These are phyloP conservation scores for Melanotaenia maccullochi DNA, from an alignment of 2,797 vertebrate genomes.

Conservation along the genomic window DNA sequence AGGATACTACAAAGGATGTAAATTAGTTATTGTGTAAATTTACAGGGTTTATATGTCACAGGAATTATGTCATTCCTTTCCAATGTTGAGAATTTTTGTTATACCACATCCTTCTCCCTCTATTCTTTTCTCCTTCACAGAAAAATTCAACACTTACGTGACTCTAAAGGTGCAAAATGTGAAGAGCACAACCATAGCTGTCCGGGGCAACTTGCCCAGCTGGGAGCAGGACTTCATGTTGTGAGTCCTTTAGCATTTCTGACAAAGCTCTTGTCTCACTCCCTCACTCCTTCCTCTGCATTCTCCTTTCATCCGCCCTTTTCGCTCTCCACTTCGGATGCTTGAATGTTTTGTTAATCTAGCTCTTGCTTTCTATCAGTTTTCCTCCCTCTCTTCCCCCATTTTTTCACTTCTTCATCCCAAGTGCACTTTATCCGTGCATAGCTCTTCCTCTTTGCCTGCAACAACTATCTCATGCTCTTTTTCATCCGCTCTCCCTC, in stretches of 20 bases:
- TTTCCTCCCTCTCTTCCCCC: conserved; percentile 13
- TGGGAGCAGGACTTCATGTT: conserved; percentile 99
- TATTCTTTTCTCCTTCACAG: conserved; percentile 72
- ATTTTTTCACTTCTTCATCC: conserved; percentile 34
- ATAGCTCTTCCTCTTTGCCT: conserved; percentile 41
- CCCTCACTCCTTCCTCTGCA: conserved; percentile 15
- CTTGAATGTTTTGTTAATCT: conserved; percentile 32
- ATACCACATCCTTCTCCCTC: conserved; percentile 17
- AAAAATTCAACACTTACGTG: conserved; percentile 98
- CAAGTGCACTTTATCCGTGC: conserved; percentile 47
- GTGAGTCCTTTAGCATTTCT: conserved; percentile 84
- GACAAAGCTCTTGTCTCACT: conserved; percentile 22
- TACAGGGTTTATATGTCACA: not conserved
- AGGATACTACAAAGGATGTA: conserved; percentile 20
- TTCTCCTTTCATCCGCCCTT: conserved; percentile 26
- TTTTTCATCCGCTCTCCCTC: conserved; percentile 56
- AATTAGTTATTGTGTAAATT: conserved; percentile 17
- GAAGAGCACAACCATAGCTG: conserved; percentile 97
- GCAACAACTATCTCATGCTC: conserved; percentile 36
- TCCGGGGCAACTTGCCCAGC: conserved; percentile 93
- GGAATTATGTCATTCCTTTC: not conserved
- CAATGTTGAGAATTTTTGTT: conserved; percentile 3
- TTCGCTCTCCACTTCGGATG: conserved; percentile 27
- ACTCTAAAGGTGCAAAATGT: conserved; percentile 99
- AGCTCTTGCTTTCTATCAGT: conserved; percentile 30